Conservation (phyloP, 1,140 invertebrate genomes). For the Plectrocnemia conspersa region DNA sequence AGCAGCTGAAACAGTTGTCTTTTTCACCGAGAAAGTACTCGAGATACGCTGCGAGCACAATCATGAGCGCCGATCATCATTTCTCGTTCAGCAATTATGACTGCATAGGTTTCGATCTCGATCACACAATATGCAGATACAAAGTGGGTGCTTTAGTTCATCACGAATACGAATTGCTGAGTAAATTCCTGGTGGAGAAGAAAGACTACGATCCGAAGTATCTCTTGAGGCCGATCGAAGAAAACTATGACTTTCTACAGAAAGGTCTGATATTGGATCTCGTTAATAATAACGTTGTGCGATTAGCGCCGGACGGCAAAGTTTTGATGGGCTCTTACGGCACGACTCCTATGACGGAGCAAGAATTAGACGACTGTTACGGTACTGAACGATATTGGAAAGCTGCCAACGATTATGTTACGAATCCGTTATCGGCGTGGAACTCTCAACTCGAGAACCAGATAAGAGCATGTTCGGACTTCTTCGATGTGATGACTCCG, state of each 20-base stretch:
- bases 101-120: conserved; percentile 76
- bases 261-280: conserved; percentile 74
- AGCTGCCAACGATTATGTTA: conserved; percentile 50
- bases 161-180: conserved; percentile 60
- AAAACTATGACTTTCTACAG: conserved; percentile 63
- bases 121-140: conserved; percentile 68
- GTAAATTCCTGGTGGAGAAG: conserved; percentile 59
- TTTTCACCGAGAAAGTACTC: conserved; percentile 21
- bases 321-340: conserved; percentile 69
- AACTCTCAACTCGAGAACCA: conserved; percentile 56
- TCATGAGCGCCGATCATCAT: conserved; percentile 37
- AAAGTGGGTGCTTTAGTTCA: conserved; percentile 59
- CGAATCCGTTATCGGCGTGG: conserved; percentile 58
- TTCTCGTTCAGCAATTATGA: conserved; percentile 64
- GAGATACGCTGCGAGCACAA: conserved; percentile 40
- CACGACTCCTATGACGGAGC: conserved; percentile 53
- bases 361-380: conserved; percentile 61
- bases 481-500: conserved; percentile 67
- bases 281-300: conserved; percentile 67
- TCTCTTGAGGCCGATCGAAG: conserved; percentile 52
- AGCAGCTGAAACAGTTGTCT: too few relatives aligned
- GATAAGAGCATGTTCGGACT: conserved; percentile 67
- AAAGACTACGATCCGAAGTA: conserved; percentile 56
- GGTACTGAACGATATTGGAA: conserved; percentile 59
- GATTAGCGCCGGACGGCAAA: conserved; percentile 56